Evolutionary conservation across 2,888 invertebrate species (phyloP).

Genomic region (Camponotus fellah): DNA sequence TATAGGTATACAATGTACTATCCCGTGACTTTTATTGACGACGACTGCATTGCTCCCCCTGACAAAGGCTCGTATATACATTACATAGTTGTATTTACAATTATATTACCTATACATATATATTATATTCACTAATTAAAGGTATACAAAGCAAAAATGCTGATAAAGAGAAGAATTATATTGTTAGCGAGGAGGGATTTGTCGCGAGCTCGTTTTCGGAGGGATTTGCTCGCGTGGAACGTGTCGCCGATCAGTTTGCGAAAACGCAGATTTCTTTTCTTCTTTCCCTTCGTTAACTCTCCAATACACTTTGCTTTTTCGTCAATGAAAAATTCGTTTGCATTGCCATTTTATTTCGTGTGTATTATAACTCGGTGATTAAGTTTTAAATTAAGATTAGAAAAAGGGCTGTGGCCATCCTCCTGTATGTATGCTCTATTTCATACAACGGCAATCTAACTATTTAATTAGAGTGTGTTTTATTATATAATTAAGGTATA

Average conservation of each 20-base stretch:
- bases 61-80: slow-evolving; percentile 83
- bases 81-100: slow-evolving; percentile 83
- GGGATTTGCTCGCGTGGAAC: slow-evolving; percentile 62
- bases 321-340: not conserved
- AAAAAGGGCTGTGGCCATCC: slow-evolving; percentile 26
- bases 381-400: slow-evolving; percentile 14
- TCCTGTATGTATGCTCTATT: slow-evolving; percentile 5
- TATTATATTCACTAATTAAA: slow-evolving; percentile 77
- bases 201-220: slow-evolving; percentile 32
- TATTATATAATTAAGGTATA: slow-evolving; percentile 6
- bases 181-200: slow-evolving; percentile 66
- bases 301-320: not conserved
- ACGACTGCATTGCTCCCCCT: slow-evolving; percentile 82
- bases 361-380: slow-evolving; percentile 15
- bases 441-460: slow-evolving; percentile 17
- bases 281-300: not conserved
- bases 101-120: slow-evolving; percentile 78
- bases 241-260: slow-evolving; percentile 47
- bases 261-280: not conserved
- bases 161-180: slow-evolving; percentile 69
- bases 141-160: slow-evolving; percentile 64
- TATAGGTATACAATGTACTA: slow-evolving; percentile 63
- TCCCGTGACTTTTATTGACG: slow-evolving; percentile 79
- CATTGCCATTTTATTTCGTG: not conserved
- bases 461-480: slow-evolving; percentile 24